Percentiles rank a stretch among this genome's conserved stretches.
These are phyloP conservation scores for Melanostoma mellinum DNA, from an alignment of 2,888 invertebrate species.

Conservation along the genomic window DNA sequence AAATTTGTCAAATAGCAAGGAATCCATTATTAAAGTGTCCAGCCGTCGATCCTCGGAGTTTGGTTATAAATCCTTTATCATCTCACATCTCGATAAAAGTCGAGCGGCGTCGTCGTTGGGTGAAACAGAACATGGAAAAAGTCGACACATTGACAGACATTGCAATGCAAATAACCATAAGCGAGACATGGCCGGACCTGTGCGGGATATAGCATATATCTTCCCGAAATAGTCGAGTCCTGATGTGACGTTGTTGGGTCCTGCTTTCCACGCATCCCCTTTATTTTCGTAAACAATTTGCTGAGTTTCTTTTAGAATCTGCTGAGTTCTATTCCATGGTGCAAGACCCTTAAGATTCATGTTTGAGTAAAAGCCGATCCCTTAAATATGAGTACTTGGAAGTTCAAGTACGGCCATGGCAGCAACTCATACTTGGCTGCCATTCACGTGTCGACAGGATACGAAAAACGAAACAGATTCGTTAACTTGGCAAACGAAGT, in stretches of 20 bases:
- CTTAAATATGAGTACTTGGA: too few species aligned
- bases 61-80: slow-evolving; percentile 65
- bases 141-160: slow-evolving; percentile 66
- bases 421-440: slow-evolving; percentile 1
- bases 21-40: slow-evolving; percentile 68
- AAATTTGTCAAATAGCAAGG: slow-evolving; percentile 67
- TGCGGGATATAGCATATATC: too few species aligned
- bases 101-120: slow-evolving; percentile 1
- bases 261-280: slow-evolving; percentile 7
- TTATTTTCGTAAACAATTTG: too few species aligned
- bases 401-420: neutral
- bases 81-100: slow-evolving; percentile 55
- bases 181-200: neutral
- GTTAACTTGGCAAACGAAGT: slow-evolving; percentile 61
- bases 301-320: too few species aligned
- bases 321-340: too few species aligned
- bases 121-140: slow-evolving; percentile 13
- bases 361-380: too few species aligned
- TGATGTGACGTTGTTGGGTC: too few species aligned
- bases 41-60: slow-evolving; percentile 36
- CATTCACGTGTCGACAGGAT: slow-evolving; percentile 53
- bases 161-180: slow-evolving; percentile 39
- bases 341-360: too few species aligned
- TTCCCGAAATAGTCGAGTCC: too few species aligned
- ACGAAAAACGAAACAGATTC: slow-evolving; percentile 57